Evolutionary conservation across 1,140 invertebrate species (phyloP).

Genomic region (Epicauta chinensis): DNA sequence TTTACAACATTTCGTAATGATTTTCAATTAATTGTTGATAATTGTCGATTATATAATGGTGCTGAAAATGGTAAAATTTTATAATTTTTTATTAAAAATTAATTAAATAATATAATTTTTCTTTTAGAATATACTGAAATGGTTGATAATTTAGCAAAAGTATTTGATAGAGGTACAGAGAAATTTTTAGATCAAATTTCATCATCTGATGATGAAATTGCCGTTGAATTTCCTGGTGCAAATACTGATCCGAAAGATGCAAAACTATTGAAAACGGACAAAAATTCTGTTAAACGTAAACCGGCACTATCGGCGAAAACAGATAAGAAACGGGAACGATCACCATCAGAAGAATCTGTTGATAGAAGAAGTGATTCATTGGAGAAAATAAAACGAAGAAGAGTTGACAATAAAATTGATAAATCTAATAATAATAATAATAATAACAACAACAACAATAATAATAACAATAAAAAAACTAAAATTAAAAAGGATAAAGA

Average conservation of each 20-base stretch:
- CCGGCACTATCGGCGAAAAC: constrained; percentile 29
- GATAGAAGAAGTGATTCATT: constrained; percentile 22
- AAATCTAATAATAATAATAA: constrained; percentile 36
- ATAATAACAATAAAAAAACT: constrained; percentile 9
- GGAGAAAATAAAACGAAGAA: constrained; percentile 1
- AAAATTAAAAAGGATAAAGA: constrained; percentile 34
- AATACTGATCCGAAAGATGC: constrained; percentile 18
- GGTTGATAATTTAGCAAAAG: constrained; percentile 73
- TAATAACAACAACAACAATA: constrained; percentile 10
- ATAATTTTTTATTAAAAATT: neutral
- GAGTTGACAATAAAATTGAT: constrained; percentile 15
- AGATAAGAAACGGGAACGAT: constrained; percentile 27
- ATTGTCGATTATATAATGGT: constrained; percentile 87
- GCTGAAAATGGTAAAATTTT: constrained; percentile 72
- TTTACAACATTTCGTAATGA: constrained; percentile 77
- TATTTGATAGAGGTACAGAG: constrained; percentile 70
- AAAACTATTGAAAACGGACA: constrained; percentile 15
- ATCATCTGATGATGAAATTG: constrained; percentile 70
- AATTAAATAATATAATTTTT: constrained; percentile 6
- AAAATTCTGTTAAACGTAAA: constrained; percentile 23
- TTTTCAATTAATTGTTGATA: constrained; percentile 85
- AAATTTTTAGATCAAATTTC: constrained; percentile 73
- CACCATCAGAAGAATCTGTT: constrained; percentile 27
- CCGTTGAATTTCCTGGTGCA: constrained; percentile 53
- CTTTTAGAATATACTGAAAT: constrained; percentile 80